A percentile compares a stretch with the other conserved stretches of the same genome.
Evolutionary conservation across 1,140 invertebrate species (phyloP).

Genomic region (Steinernema feltiae): DNA sequence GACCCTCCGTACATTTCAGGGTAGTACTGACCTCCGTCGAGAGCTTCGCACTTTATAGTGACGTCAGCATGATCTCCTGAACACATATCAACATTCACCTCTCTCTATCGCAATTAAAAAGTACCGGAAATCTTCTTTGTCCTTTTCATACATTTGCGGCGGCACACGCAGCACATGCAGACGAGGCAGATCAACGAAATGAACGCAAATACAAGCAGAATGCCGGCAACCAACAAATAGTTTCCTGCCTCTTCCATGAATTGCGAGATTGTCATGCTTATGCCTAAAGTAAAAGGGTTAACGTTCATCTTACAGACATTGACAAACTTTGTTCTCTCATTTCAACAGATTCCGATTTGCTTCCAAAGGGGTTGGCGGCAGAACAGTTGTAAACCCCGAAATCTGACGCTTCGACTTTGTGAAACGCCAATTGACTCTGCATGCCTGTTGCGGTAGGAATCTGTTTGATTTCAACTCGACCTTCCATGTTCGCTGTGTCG

Average conservation of each 20-base stretch:
- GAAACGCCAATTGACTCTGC: conserved; percentile 37
- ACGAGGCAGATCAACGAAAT: conserved; percentile 18
- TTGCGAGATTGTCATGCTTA: conserved; percentile 17
- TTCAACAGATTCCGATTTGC: conserved; percentile 28
- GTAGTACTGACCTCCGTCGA: conserved; percentile 42
- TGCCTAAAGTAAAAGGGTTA: conserved; percentile 22
- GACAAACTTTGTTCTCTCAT: conserved; percentile 22
- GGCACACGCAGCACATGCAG: conserved; percentile 18
- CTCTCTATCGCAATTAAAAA: neutral
- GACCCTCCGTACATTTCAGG: conserved; percentile 40
- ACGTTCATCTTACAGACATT: conserved; percentile 13
- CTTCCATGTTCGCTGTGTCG: conserved; percentile 20
- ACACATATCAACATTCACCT: conserved; percentile 12
- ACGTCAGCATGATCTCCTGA: conserved; percentile 44
- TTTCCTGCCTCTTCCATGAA: conserved; percentile 17
- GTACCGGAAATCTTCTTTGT: neutral
- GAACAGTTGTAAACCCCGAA: conserved; percentile 45
- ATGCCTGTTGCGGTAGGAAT: conserved; percentile 38
- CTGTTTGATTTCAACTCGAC: conserved; percentile 35
- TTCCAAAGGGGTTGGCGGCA: conserved; percentile 41
- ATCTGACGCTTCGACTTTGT: conserved; percentile 33
- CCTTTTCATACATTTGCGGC: conserved; percentile 18
- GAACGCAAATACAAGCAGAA: conserved; percentile 25
- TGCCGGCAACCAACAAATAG: conserved; percentile 15
- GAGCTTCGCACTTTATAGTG: conserved; percentile 42